These are phyloP conservation scores for Ophiodon elongatus DNA, from an alignment of 2,113 vertebrate genomes.

Conservation along the genomic window DNA sequence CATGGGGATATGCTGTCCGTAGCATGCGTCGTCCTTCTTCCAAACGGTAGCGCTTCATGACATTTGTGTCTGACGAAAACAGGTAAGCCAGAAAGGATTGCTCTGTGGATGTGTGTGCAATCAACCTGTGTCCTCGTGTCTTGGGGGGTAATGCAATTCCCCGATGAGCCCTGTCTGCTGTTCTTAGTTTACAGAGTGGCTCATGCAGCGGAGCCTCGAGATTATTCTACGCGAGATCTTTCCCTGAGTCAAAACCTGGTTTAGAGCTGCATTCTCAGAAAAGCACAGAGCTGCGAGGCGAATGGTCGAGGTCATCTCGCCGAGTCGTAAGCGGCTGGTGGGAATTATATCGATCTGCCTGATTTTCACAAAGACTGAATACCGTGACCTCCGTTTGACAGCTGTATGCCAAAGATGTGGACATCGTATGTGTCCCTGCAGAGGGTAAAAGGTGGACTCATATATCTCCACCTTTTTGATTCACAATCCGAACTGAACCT, in stretches of 20 bases:
- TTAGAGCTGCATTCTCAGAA: slow-evolving; percentile 29
- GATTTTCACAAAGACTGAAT: slow-evolving; percentile 32
- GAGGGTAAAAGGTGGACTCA: background rate
- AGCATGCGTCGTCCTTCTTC: background rate
- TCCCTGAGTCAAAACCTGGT: slow-evolving; percentile 19
- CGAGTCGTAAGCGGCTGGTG: background rate
- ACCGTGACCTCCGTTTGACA: slow-evolving; percentile 33
- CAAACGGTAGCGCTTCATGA: background rate
- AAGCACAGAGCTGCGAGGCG: background rate
- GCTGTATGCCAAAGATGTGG: background rate
- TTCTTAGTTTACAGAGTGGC: background rate
- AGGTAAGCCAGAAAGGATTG: slow-evolving; percentile 14
- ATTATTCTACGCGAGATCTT: slow-evolving; percentile 46
- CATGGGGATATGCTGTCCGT: background rate
- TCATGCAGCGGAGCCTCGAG: slow-evolving; percentile 5
- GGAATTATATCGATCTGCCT: slow-evolving; percentile 31
- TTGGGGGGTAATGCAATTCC: slow-evolving; percentile 31
- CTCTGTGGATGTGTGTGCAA: slow-evolving; percentile 28
- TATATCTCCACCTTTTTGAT: background rate
- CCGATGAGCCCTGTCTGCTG: slow-evolving; percentile 4
- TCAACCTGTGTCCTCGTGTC: background rate
- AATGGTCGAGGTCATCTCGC: slow-evolving; percentile 7
- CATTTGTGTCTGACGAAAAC: slow-evolving; percentile 23
- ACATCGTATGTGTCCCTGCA: background rate
- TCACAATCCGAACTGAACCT: background rate